Base-by-base conservation (phyloP, 2,888 invertebrate species). In the Marasmarcha lunaedactyla region DNA sequence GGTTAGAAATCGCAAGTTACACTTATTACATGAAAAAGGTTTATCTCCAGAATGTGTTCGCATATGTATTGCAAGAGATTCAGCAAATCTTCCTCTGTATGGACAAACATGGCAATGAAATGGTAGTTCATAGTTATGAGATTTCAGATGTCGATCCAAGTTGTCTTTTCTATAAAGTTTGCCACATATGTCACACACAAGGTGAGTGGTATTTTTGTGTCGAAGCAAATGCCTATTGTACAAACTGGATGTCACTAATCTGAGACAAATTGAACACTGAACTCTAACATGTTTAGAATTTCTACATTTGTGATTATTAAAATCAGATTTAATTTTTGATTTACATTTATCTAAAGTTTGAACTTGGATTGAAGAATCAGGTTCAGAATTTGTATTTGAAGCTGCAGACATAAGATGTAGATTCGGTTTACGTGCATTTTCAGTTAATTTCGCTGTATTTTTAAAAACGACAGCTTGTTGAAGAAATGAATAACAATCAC, bases 91-190 rank as follows among this genome's bases (percentile, higher is more conserved):
- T 0, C 72, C 72, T 33, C 65, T 47, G 27, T 72, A 73, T 0
- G 72, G 69, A 39, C 72, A 72, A 2, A 50, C 27, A 39, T 63
- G 56, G 42, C 72, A 73, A 42, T 63, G 58, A 41, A 56, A 70
- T 9, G 72, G 72, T 2, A 72, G 46, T 2, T 66, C 55, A 40
- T 52, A 60, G 30, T 46, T 67, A 33, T 72, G 72, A 2, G 59
- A 37, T 37, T 62, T 67, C 6, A 70, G 45, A 42, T 73, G 72
- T 14, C 70, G 50, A 0, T 56, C 36, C 26, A 73, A 52, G 46
- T 72, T 71, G 11, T 69, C 69, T 51, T 71, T 71, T 1, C 68
- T 57, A 37, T 61, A 70, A 9, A 70, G 46, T 41, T 71, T 70
- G 0, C 72, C 72, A 42, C 72, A 72, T 10, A 71, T 54, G 9